These are phyloP conservation scores for Carassius auratus DNA, from an alignment of 2,113 vertebrate genomes.

Conservation along the genomic window DNA sequence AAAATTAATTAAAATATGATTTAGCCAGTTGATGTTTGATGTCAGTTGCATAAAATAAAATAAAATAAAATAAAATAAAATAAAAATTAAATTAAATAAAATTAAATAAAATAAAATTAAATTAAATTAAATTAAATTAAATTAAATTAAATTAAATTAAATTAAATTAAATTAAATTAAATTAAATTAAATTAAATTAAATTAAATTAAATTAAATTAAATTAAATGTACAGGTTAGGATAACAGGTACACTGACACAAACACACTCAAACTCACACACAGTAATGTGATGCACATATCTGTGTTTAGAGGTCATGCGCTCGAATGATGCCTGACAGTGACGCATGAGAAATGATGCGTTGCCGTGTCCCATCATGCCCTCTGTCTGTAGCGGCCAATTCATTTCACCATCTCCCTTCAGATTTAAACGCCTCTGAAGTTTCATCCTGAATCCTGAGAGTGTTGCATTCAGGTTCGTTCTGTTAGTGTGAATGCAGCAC, in stretches of 20 bases:
- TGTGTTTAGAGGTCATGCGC: background rate
- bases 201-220: no score
- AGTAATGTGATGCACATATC: slow-evolving; percentile 11
- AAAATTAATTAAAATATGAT: background rate
- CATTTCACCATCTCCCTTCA: background rate
- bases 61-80: background rate
- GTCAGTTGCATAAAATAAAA: background rate
- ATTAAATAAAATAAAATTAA: background rate
- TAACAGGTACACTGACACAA: background rate
- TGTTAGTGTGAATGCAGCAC: background rate
- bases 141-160: no score
- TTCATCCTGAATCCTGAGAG: background rate
- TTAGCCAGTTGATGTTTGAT: background rate
- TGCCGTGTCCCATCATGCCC: slow-evolving; percentile 58
- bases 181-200: no score
- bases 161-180: no score
- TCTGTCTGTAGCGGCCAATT: slow-evolving; percentile 12
- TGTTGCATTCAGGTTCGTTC: background rate
- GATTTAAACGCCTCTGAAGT: background rate
- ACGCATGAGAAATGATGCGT: slow-evolving; percentile 42
- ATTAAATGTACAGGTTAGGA: background rate
- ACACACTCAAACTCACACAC: background rate
- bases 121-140: no score
- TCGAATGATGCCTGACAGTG: slow-evolving; percentile 21
- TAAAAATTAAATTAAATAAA: no score